Evolutionary conservation across 1,140 invertebrate species (phyloP).

Genomic region (Brachionus calyciflorus): DNA sequence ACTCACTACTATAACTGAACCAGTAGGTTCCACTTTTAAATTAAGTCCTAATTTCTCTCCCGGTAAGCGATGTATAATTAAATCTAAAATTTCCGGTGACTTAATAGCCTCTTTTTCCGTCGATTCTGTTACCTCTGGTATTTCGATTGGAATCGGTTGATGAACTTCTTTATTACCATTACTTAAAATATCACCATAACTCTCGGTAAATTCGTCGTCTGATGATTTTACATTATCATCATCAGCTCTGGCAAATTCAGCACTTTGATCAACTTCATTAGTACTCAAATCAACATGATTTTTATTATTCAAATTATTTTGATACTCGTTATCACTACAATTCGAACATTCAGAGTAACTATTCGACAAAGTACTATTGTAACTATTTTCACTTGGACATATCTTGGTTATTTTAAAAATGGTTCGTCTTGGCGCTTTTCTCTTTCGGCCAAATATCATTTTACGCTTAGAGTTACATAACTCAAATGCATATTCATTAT

Average conservation of each 20-base stretch:
- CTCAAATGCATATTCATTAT: constrained; percentile 29
- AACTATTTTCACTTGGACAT: background rate
- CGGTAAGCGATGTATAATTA: constrained; percentile 32
- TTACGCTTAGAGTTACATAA: background rate
- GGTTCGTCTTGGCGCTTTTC: background rate
- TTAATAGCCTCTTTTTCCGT: background rate
- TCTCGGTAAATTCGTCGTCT: constrained; percentile 20
- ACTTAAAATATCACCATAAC: constrained; percentile 27
- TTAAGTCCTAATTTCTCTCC: constrained; percentile 20
- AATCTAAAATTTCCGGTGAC: background rate
- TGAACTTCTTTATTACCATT: background rate
- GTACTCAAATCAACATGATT: background rate
- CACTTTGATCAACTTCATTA: constrained; percentile 16
- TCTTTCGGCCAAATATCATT: background rate
- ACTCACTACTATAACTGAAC: background rate
- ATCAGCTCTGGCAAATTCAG: constrained; percentile 41
- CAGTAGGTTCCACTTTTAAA: constrained; percentile 17
- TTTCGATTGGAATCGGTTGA: background rate
- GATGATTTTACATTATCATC: constrained; percentile 42
- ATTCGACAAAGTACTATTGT: background rate
- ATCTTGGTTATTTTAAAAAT: constrained; percentile 2
- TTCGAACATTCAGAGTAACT: background rate
- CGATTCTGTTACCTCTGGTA: background rate
- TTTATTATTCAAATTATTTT: constrained; percentile 19
- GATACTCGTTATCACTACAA: constrained; percentile 19